Conservation (phyloP, 1,140 invertebrate species). For the Heliothis subflexa region DNA sequence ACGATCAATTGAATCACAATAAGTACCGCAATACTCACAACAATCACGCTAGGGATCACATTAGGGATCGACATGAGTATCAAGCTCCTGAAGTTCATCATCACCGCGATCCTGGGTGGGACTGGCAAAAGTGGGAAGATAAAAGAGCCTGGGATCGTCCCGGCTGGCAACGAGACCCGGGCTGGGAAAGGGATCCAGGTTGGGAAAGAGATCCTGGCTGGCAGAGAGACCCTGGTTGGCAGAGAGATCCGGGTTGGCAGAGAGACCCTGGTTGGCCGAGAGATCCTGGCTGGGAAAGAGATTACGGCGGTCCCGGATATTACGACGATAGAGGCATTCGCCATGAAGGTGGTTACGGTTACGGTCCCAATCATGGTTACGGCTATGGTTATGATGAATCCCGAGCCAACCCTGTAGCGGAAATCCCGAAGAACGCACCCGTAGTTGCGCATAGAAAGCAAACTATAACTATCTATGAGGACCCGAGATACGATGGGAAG, state of each 20-base stretch:
- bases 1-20: slow-evolving; percentile 81
- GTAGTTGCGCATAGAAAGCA: slow-evolving; percentile 78
- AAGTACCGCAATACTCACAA: slow-evolving; percentile 77
- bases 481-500: slow-evolving; percentile 84
- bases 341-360: slow-evolving; percentile 74
- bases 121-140: slow-evolving; percentile 70
- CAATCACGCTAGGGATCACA: slow-evolving; percentile 75
- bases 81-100: slow-evolving; percentile 58
- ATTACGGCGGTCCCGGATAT: slow-evolving; percentile 73
- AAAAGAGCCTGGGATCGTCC: slow-evolving; percentile 63
- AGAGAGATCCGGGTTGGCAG: slow-evolving; percentile 56
- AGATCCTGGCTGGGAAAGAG: slow-evolving; percentile 67
- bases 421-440: slow-evolving; percentile 74
- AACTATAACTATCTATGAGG: slow-evolving; percentile 87
- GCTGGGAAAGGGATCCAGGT: slow-evolving; percentile 65
- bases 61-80: slow-evolving; percentile 70
- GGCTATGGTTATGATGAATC: slow-evolving; percentile 83
- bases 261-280: slow-evolving; percentile 63
- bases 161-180: slow-evolving; percentile 61
- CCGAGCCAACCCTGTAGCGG: slow-evolving; percentile 65
- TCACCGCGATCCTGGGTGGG: slow-evolving; percentile 67
- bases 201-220: slow-evolving; percentile 60
- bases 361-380: slow-evolving; percentile 77
- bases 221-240: slow-evolving; percentile 52
- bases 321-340: slow-evolving; percentile 72